Percentiles rank a stretch among this genome's conserved stretches.
Evolutionary conservation across 2,888 invertebrate species (phyloP).

Genomic region (Megaustenia siamemsis): DNA sequence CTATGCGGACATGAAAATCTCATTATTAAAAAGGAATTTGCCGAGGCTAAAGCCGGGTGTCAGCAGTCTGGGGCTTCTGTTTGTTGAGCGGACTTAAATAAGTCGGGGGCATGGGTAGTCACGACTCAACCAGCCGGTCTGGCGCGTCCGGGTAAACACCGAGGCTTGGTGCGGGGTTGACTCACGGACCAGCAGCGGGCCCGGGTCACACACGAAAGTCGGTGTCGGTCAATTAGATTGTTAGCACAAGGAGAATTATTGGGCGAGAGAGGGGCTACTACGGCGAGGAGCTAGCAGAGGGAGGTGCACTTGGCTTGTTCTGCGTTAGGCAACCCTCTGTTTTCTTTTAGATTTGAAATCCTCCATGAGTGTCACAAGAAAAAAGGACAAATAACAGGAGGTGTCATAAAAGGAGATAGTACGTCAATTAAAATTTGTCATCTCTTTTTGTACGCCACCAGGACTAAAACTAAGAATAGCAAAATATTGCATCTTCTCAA

Average conservation of each 20-base stretch:
- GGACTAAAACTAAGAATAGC: no score
- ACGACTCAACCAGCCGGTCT: conserved; percentile 57
- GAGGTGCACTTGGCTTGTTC: no score
- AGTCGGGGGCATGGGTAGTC: conserved; percentile 54
- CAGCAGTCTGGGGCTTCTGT: conserved; percentile 27
- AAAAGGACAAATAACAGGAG: no score
- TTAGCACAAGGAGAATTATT: not conserved
- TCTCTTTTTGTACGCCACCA: no score
- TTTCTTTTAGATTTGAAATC: not conserved
- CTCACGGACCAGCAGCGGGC: conserved; percentile 19
- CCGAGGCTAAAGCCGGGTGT: not conserved
- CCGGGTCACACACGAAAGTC: not conserved
- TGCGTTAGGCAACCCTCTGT: not conserved
- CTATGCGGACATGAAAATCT: conserved; percentile 31
- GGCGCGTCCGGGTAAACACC: conserved; percentile 64
- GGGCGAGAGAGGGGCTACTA: no score
- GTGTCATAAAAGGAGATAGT: no score
- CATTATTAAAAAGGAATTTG: conserved; percentile 45
- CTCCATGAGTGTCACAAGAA: no score
- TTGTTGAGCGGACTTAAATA: conserved; percentile 54
- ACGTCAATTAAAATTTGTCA: no score
- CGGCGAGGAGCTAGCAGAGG: no score
- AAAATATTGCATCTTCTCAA: no score
- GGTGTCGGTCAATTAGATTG: conserved; percentile 17
- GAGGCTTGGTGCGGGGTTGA: not conserved